Evolutionary conservation across 1,140 invertebrate genomes (phyloP).

Genomic region (Nasonia giraulti): DNA sequence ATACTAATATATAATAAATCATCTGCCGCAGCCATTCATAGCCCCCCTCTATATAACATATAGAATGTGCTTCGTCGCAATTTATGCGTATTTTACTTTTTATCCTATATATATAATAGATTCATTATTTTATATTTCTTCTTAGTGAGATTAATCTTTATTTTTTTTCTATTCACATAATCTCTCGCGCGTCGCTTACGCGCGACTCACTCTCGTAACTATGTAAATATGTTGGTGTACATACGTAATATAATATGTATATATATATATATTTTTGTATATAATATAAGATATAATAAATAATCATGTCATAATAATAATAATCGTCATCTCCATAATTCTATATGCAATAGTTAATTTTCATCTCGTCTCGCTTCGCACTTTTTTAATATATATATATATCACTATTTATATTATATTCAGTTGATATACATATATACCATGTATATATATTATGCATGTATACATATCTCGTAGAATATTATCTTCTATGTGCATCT

Average conservation of each 20-base stretch:
- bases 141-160: constrained; percentile 56
- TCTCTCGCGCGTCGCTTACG: constrained; percentile 5
- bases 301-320: constrained; percentile 25
- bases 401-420: constrained; percentile 56
- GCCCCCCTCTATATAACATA: neutral
- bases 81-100: constrained; percentile 35
- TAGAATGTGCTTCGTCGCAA: constrained; percentile 30
- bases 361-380: neutral
- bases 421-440: constrained; percentile 47
- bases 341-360: constrained; percentile 57
- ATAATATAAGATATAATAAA: constrained; percentile 43
- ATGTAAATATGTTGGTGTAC: constrained; percentile 59
- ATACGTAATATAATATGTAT: constrained; percentile 37
- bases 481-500: constrained; percentile 58
- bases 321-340: constrained; percentile 53
- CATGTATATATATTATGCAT: constrained; percentile 50
- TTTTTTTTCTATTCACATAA: constrained; percentile 60
- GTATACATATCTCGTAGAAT: constrained; percentile 58
- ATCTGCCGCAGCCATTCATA: constrained; percentile 22
- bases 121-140: constrained; percentile 49
- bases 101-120: constrained; percentile 41
- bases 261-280: constrained; percentile 36
- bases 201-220: constrained; percentile 44
- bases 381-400: constrained; percentile 10
- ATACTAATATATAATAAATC: constrained; percentile 40